Conservation (phyloP, 2,797 vertebrate species). For the Lates japonicus region DNA sequence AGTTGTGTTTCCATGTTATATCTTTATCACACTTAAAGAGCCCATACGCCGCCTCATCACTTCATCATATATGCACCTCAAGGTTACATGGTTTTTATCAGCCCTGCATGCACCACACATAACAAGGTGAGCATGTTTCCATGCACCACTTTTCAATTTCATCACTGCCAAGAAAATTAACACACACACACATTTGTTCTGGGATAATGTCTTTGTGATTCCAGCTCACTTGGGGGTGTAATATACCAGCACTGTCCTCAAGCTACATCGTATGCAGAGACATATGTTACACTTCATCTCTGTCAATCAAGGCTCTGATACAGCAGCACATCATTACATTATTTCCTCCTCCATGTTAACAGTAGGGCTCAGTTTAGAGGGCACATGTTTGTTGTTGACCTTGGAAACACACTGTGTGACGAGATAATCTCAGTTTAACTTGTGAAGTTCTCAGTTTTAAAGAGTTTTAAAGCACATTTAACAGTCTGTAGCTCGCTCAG, state of each 20-base stretch:
- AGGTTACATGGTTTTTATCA: conserved; percentile 27
- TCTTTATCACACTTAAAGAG: conserved; percentile 9
- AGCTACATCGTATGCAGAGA: neutral
- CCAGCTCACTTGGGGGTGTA: neutral
- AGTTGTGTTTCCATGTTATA: conserved; percentile 11
- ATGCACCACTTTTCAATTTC: conserved; percentile 48
- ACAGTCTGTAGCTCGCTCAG: too few species aligned
- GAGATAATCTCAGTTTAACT: too few species aligned
- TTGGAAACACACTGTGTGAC: too few species aligned
- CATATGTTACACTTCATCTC: conserved; percentile 7
- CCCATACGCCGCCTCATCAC: conserved; percentile 24
- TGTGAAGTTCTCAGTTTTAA: too few species aligned
- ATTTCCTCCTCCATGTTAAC: neutral
- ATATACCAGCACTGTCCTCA: neutral
- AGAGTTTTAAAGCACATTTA: too few species aligned
- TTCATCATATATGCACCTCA: conserved; percentile 30
- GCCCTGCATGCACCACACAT: neutral
- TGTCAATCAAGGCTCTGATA: neutral
- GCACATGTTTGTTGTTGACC: too few species aligned
- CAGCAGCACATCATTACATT: neutral
- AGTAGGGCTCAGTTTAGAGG: too few species aligned
- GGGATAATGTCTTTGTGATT: conserved; percentile 28
- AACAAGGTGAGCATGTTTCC: conserved; percentile 41
- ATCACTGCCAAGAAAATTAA: conserved; percentile 39
- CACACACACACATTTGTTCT: conserved; percentile 18